phyloP scores from a whole-genome alignment of 2,113 vertebrate species.

The Melanerpes aurifrons region DNA sequence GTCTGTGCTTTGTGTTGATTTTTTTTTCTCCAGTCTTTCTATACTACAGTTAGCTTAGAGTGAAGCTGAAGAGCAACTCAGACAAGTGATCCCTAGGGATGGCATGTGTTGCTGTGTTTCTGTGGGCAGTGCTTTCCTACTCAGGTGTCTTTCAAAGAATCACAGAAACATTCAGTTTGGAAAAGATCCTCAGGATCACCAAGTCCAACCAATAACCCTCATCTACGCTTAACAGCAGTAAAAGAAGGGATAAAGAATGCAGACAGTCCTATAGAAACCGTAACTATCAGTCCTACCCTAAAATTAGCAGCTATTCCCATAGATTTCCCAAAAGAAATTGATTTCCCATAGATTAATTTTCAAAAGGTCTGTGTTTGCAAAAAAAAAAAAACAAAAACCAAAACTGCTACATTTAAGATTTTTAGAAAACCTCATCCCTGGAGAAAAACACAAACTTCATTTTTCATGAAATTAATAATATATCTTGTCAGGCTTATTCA shows the following conservation, averaged over 20 bases:
- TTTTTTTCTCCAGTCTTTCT: not conserved
- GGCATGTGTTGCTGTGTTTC: not conserved
- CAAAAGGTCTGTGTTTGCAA: not conserved
- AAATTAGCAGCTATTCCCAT: not conserved
- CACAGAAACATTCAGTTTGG: no score
- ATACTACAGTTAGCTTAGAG: not conserved
- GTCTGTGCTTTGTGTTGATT: rapidly evolving
- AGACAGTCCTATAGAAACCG: not conserved
- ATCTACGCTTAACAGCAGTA: not conserved
- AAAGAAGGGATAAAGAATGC: not conserved
- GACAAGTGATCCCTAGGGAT: not conserved
- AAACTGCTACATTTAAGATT: not conserved
- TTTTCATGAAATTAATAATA: not conserved
- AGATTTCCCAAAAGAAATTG: no score
- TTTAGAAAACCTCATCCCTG: not conserved
- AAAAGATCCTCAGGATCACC: no score
- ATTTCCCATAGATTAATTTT: not conserved
- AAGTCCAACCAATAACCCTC: no score
- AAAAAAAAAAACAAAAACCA: not conserved
- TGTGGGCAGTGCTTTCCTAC: not conserved
- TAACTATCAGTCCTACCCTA: not conserved
- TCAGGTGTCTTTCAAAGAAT: not conserved
- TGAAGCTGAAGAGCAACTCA: not conserved
- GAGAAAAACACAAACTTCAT: not conserved
- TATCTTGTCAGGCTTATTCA: not conserved